Percentiles rank a stretch among this genome's conserved stretches.
These are phyloP conservation scores for Steinernema carpocapsae DNA, from an alignment of 2,888 invertebrate genomes.

Conservation along the genomic window DNA sequence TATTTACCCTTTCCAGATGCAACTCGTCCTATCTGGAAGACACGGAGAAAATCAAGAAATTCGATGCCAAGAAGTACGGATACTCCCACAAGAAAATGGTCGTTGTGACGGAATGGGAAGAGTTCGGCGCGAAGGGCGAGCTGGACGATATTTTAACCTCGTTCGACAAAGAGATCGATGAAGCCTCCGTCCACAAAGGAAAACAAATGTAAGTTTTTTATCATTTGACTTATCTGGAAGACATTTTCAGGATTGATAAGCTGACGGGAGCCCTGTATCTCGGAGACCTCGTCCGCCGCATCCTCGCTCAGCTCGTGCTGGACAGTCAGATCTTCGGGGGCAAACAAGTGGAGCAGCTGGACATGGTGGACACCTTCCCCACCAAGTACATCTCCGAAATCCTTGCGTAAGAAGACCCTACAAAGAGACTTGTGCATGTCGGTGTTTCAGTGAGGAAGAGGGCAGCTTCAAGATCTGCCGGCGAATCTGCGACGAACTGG, in stretches of 20 bases:
- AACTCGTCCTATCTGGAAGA: conserved; percentile 69
- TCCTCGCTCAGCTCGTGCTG: conserved; percentile 64
- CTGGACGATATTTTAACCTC: conserved; percentile 64
- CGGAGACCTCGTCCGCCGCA: conserved; percentile 67
- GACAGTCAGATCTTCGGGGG: conserved; percentile 66
- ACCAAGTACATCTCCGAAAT: conserved; percentile 69
- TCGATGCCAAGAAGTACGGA: conserved; percentile 57
- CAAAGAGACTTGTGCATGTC: conserved; percentile 44
- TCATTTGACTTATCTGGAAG: background rate
- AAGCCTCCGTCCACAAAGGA: conserved; percentile 67
- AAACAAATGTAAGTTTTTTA: conserved; percentile 64
- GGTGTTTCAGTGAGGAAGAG: conserved; percentile 54
- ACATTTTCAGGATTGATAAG: conserved; percentile 66
- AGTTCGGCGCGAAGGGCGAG: conserved; percentile 68
- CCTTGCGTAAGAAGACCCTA: conserved; percentile 54
- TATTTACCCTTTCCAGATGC: conserved; percentile 55
- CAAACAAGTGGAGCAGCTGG: conserved; percentile 60
- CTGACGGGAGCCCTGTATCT: conserved; percentile 69
- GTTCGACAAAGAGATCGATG: conserved; percentile 67
- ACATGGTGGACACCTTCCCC: conserved; percentile 67
- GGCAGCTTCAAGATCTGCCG: conserved; percentile 62
- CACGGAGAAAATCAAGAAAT: conserved; percentile 65
- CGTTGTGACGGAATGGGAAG: conserved; percentile 69
- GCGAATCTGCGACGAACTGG: conserved; percentile 68
- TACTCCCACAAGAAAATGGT: conserved; percentile 64